Conservation (phyloP, 2,113 vertebrate species). For the Bombycilla garrulus region DNA sequence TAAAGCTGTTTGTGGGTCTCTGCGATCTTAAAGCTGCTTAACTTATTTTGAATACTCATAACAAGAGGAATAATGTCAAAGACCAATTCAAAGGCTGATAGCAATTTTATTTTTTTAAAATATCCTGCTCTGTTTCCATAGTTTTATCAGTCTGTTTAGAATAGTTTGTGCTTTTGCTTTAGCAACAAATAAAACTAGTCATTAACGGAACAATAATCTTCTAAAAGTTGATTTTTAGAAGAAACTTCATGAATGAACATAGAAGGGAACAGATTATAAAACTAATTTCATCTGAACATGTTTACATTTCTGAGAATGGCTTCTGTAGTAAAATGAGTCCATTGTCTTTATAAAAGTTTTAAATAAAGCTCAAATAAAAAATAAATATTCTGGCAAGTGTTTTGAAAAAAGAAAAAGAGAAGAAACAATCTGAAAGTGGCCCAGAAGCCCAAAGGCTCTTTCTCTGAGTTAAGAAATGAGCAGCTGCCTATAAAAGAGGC, state of each 20-base stretch:
- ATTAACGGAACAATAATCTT: neutral
- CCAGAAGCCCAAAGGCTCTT: neutral
- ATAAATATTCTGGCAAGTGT: neutral
- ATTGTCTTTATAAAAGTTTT: neutral
- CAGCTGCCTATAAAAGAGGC: neutral
- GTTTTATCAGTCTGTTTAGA: neutral
- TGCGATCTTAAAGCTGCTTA: neutral
- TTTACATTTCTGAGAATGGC: neutral
- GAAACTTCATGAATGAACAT: neutral
- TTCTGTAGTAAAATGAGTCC: neutral
- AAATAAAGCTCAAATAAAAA: neutral
- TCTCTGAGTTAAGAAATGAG: neutral
- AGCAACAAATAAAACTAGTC: neutral
- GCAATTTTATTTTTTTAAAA: neutral
- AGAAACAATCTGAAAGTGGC: neutral
- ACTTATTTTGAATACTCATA: neutral
- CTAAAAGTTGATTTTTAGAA: neutral
- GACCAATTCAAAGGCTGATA: neutral
- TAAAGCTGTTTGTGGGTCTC: neutral
- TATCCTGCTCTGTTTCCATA: neutral
- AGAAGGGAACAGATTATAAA: neutral
- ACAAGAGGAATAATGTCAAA: neutral
- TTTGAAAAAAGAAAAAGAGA: neutral
- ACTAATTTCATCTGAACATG: neutral
- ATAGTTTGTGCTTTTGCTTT: neutral